Base-by-base conservation (phyloP, 30 jellyfish, hydroid and myxozoan species). In the Turritopsis dohrnii region DNA sequence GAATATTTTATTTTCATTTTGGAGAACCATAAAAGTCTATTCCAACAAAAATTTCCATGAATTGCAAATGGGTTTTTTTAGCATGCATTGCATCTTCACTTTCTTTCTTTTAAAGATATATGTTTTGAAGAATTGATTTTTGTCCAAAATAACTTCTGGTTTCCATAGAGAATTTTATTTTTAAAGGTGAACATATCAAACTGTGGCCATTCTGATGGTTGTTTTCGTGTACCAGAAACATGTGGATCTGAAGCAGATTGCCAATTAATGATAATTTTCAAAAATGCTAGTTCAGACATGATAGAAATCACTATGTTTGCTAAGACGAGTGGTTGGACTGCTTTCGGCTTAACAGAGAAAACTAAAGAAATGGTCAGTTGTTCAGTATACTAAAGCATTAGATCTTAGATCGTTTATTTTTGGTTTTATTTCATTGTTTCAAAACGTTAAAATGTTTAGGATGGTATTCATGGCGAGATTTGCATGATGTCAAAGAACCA, bases 301-400 rank as follows among this genome's bases (percentile, higher is more conserved):
- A 69, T 69, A n/a, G 0, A 69, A 9, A 69, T 69, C 19, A 27
- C 30, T 21, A 69, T 69, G 28, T 27, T n/a, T 19, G 77, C 22
- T 9, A 69, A 69, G 19, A 69, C 28, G 17, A 1, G 30, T 69
- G 77, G 77, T 1, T 69, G 77, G 77, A 69, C 30, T 69, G 77
- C 77, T 23, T 69, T 69, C 19, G 77, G 77, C 8, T 69, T 69
- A 27, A 69, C 30, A n/a, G 77, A 69, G 30, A 27, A 69, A 69
- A 69, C 28, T 9, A 23, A 27, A 0, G 22, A 69, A 69, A 69
- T 69, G 77, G 77, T 27, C 9, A 69, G n/a, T n/a, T n/a, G n/a
- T n/a, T n/a, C n/a, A n/a, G n/a, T n/a, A n/a, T n/a, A n/a, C n/a
- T n/a, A n/a, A n/a, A n/a, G n/a, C n/a, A n/a, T n/a, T n/a, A 13